Base-by-base conservation (phyloP, 37 sponge, comb jelly and placozoan genomes). In the Lycopodina hypogea region DNA sequence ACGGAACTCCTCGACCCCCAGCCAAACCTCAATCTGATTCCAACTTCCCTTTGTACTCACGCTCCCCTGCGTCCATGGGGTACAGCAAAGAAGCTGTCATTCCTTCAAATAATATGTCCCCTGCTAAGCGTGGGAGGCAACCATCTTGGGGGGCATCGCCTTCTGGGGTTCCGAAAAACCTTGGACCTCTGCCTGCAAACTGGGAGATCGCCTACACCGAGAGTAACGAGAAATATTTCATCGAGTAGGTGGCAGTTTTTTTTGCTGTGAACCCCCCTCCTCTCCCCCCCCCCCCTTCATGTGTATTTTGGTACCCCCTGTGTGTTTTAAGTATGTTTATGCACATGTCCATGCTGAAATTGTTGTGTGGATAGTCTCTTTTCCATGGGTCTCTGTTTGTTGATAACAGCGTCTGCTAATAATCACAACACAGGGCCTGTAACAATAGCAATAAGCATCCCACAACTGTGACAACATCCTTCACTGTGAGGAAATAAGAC, bases 131-230 rank as follows among this genome's bases (percentile, higher is more conserved):
- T 7, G 61, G 61, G 26, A 59, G 76, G 6, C 14, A 4, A 8
- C 23, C 58, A 1, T 23, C 76, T 15, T 38, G 42, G 57, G 69
- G 29, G 3, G 17, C 55, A 15, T 53, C 66, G 6, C 60, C 61
- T 1, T 1, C 29, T 26, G 24, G 18, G 3, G 42, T 81, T 17
- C 82, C 78, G 61, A 81, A 85, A 70, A 77, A 83, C 35, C 84
- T 91, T 3, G 99, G 99, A 36, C 94, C 96, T 32, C 89, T 98
- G 33, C 99, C 99, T 0, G 60, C 78, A 39, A 94, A 95, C 79
- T 98, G 99, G 99, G 96, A 95, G 72, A 90, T 95, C 22, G 92
- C 91, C 42, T 98, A 98, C 86, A 95, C 99, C 7, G 90, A 93
- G 26, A 85, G 83, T 71, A 90, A 90, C 24, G 87, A 98, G 86